A percentile compares a stretch with the other conserved stretches of the same genome.
Evolutionary conservation across 2,797 vertebrate genomes (phyloP).

Genomic region (Chrysocyon brachyurus): DNA sequence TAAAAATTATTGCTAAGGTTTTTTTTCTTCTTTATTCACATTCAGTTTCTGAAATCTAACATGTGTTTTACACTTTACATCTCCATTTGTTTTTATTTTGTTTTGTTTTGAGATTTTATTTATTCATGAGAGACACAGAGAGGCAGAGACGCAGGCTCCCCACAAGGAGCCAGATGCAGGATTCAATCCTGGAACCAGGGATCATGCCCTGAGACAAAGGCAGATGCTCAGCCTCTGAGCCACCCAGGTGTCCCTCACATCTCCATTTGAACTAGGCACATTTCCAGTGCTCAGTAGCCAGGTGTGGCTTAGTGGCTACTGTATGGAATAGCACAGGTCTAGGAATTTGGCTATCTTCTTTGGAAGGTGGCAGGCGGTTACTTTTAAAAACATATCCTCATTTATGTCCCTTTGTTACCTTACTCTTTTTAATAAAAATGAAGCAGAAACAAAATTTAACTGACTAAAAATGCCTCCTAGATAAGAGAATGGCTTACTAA

Average conservation of each 20-base stretch:
- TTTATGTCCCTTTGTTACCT: slow-evolving; percentile 48
- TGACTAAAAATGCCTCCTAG: not conserved
- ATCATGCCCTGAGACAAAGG: too few species aligned
- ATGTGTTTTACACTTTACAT: not conserved
- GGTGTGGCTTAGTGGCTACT: not conserved
- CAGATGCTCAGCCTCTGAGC: too few species aligned
- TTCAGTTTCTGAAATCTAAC: slow-evolving; percentile 28
- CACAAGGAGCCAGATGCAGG: too few species aligned
- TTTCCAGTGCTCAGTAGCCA: not conserved
- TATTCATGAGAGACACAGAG: too few species aligned
- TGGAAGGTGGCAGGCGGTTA: not conserved
- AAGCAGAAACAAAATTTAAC: slow-evolving; percentile 23
- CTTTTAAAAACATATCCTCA: slow-evolving; percentile 21
- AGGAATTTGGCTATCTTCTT: not conserved
- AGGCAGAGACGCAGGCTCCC: too few species aligned
- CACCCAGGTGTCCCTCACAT: too few species aligned
- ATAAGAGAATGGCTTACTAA: slow-evolving; percentile 9
- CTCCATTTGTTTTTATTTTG: not conserved
- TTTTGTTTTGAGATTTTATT: too few species aligned
- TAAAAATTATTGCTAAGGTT: slow-evolving; percentile 37
- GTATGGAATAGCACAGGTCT: not conserved
- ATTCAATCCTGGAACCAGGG: too few species aligned
- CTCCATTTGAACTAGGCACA: not conserved
- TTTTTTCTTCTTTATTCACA: slow-evolving; percentile 24
- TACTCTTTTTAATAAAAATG: slow-evolving; percentile 18